phyloP scores from a whole-genome alignment of 2,113 vertebrate genomes.

The Struthio camelus region DNA sequence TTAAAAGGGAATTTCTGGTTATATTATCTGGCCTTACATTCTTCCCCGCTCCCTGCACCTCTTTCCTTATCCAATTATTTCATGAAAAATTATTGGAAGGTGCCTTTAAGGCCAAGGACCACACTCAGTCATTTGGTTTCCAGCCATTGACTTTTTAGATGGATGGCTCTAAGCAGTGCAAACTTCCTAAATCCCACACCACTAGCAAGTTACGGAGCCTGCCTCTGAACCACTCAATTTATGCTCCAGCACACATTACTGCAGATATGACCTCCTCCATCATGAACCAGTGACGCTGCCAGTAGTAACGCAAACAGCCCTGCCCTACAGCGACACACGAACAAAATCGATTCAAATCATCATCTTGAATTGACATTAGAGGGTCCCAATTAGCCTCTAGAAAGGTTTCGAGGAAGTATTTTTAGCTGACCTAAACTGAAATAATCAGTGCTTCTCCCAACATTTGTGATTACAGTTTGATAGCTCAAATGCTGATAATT shows the following conservation, averaged over 20 bases:
- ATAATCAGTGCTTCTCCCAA: not conserved
- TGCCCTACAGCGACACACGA: not conserved
- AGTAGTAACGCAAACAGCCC: not conserved
- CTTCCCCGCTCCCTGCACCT: not conserved
- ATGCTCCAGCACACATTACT: slow-evolving; percentile 54
- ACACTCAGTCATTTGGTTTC: slow-evolving; percentile 24
- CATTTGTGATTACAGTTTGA: not conserved
- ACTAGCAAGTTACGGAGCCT: not conserved
- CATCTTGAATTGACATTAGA: not conserved
- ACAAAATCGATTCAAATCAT: slow-evolving; percentile 28
- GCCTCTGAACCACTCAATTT: slow-evolving; percentile 15
- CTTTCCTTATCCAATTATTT: not conserved
- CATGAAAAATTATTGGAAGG: slow-evolving; percentile 45
- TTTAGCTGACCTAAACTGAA: not conserved
- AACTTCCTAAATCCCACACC: slow-evolving; percentile 34
- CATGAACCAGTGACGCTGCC: not conserved
- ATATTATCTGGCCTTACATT: not conserved
- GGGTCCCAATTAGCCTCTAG: not conserved
- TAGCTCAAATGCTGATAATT: not conserved
- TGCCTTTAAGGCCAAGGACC: slow-evolving; percentile 21
- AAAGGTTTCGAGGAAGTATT: not conserved
- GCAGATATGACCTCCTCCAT: slow-evolving; percentile 44
- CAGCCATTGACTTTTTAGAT: slow-evolving; percentile 37
- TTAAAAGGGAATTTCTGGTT: not conserved
- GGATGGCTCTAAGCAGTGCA: not conserved